Conservation (phyloP, 2,888 invertebrate species). For the Tinea semifulvella region DNA sequence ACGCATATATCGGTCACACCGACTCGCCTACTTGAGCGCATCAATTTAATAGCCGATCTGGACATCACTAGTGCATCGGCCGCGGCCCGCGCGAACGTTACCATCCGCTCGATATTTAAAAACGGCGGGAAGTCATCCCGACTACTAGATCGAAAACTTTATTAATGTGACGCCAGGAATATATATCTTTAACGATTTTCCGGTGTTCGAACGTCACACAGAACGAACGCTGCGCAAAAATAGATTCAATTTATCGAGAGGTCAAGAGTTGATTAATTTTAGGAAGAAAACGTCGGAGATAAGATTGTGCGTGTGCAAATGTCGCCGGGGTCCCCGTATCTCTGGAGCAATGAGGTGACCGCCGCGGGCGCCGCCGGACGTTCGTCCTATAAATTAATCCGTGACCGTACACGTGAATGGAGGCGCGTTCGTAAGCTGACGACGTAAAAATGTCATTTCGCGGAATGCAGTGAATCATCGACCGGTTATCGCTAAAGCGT, state of each 20-base stretch:
- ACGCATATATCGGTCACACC: slow-evolving; percentile 63
- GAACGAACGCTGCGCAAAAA: too few species aligned
- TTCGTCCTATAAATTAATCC: slow-evolving; percentile 4
- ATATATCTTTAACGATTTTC: too few species aligned
- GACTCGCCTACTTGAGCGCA: slow-evolving; percentile 50
- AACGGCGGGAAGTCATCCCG: slow-evolving; percentile 14
- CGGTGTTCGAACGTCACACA: too few species aligned
- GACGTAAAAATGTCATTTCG: slow-evolving; percentile 25
- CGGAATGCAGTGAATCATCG: slow-evolving; percentile 56
- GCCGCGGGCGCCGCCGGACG: slow-evolving; percentile 9
- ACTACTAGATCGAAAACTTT: too few species aligned
- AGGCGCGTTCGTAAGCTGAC: slow-evolving; percentile 16
- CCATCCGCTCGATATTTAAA: slow-evolving; percentile 40
- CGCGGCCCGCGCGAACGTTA: slow-evolving; percentile 51
- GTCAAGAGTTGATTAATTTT: slow-evolving; percentile 29
- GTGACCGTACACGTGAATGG: slow-evolving; percentile 19
- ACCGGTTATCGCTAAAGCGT: slow-evolving; percentile 54
- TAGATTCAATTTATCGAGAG: not conserved
- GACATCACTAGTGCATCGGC: slow-evolving; percentile 43
- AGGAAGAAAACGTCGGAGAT: slow-evolving; percentile 43
- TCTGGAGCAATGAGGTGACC: slow-evolving; percentile 4
- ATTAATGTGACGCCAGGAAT: too few species aligned
- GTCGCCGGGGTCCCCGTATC: slow-evolving; percentile 28
- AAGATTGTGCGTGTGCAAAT: slow-evolving; percentile 60
- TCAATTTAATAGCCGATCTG: slow-evolving; percentile 49